Evolutionary conservation across 2,797 vertebrate genomes (phyloP), one percentile per base, ranked within the genome.

Genomic region (Merluccius polli): DNA sequence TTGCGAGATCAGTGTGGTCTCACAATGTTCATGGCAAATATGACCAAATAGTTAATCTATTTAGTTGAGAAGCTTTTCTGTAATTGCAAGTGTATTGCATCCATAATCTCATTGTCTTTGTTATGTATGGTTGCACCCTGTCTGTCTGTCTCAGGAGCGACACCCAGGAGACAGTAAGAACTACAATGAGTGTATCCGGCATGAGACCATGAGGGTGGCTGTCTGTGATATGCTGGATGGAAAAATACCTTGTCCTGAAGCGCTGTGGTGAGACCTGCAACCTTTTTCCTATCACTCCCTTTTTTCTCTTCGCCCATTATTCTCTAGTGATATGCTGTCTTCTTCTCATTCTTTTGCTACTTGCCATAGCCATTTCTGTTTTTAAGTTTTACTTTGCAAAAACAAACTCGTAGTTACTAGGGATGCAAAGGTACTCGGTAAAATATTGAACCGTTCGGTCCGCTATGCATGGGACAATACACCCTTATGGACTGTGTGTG

Each of bases 201-300:
- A 99, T 10, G 98, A 99, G 87, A 98, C 97, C 76, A 94, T 99
- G 92, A 93, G 98, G 41, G 97, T 99, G 44, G 98, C 98, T 0
- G 98, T 99, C 79, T 99, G 98, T 12, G 98, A 99, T 93, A 99
- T 99, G 98, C 93, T 99, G 86, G 98, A 99, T 78, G 97, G 98
- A 0, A 98, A 97, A 78, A 95, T 97, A 79, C 93, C 95, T 75
- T 98, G 97, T 80, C 97, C 97, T 1, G 96, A 99, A 31, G 96
- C 97, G 1, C 87, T 99, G 80, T 90, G 96, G 97, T 98, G 92
- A 92, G 91, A 81, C n/a, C 13, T 8, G 13, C 24, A 10, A 16
- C 59, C 44, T 11, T 30, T 73, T 38, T 12, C 10, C 15, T 18
- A 1, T 18, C 38, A 12, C 5, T 41, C 11, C 38, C 38, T 48